phyloP scores from a whole-genome alignment of 2,888 invertebrate species.

The Campaea margaritaria region DNA sequence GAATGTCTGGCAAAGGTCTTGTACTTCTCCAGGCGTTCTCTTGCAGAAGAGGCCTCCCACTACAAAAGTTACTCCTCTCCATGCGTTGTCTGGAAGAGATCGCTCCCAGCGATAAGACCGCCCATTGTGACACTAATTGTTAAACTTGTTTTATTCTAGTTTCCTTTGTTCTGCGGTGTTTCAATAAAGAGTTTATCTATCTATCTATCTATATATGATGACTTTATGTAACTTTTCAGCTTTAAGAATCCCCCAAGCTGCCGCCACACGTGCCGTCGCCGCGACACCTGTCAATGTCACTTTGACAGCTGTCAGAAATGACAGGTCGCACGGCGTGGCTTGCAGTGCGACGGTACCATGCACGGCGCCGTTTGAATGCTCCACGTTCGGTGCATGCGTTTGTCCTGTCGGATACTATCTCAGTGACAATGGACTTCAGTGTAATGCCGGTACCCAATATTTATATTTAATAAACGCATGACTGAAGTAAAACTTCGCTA shows the following conservation, averaged over 20 bases:
- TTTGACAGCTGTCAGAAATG: slow-evolving; percentile 18
- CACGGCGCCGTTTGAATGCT: slow-evolving; percentile 57
- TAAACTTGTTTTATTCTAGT: too few species aligned
- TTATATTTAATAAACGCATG: background rate
- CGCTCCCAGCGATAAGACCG: too few species aligned
- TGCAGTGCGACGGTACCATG: slow-evolving; percentile 54
- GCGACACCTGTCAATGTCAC: slow-evolving; percentile 20
- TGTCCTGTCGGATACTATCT: slow-evolving; percentile 72
- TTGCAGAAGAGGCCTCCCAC: too few species aligned
- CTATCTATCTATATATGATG: too few species aligned
- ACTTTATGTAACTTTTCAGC: too few species aligned
- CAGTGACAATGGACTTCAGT: slow-evolving; percentile 45
- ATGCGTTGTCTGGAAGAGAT: too few species aligned
- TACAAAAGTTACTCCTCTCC: too few species aligned
- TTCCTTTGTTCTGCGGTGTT: too few species aligned
- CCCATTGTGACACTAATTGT: too few species aligned
- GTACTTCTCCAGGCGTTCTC: too few species aligned
- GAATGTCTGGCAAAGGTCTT: too few species aligned
- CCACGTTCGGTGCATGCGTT: slow-evolving; percentile 57
- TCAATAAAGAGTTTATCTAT: too few species aligned
- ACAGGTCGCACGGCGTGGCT: slow-evolving; percentile 40
- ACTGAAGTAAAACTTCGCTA: background rate
- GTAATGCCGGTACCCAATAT: slow-evolving; percentile 65
- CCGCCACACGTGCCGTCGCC: background rate
- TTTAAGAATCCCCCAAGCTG: background rate